These are phyloP conservation scores for Gadopsis marmoratus DNA, from an alignment of 2,797 vertebrate species.

Conservation along the genomic window DNA sequence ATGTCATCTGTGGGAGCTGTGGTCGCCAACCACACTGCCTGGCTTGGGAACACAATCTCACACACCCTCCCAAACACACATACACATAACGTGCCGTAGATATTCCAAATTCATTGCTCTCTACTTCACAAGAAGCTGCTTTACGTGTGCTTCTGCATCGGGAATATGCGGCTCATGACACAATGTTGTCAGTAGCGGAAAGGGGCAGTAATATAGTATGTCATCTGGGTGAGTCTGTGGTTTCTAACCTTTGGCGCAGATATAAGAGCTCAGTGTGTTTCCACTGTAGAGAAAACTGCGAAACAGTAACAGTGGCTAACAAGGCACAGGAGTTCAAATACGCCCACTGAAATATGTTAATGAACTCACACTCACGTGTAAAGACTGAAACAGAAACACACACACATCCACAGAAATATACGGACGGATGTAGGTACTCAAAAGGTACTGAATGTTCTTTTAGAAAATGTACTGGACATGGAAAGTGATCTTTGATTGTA, in stretches of 20 bases:
- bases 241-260: conserved; percentile 73
- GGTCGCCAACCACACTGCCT: conserved; percentile 33
- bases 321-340: conserved; percentile 68
- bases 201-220: conserved; percentile 60
- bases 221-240: conserved; percentile 60
- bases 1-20: conserved; percentile 32
- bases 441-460: background rate
- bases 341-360: conserved; percentile 55
- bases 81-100: background rate
- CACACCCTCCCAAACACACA: background rate
- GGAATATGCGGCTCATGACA: conserved; percentile 23
- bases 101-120: background rate
- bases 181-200: conserved; percentile 40
- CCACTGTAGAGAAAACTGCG: conserved; percentile 51
- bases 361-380: conserved; percentile 48
- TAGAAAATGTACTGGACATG: conserved; percentile 15
- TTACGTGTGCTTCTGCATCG: conserved; percentile 21
- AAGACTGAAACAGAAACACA: conserved; percentile 31
- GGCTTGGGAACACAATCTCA: conserved; percentile 1
- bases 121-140: conserved; percentile 15
- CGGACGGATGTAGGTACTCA: conserved; percentile 5
- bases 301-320: conserved; percentile 63
- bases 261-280: conserved; percentile 62
- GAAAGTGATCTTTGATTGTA: conserved; percentile 15
- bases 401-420: conserved; percentile 19